Evolutionary conservation across 2,797 vertebrate genomes (phyloP).

Genomic region (Decapterus maruadsi): DNA sequence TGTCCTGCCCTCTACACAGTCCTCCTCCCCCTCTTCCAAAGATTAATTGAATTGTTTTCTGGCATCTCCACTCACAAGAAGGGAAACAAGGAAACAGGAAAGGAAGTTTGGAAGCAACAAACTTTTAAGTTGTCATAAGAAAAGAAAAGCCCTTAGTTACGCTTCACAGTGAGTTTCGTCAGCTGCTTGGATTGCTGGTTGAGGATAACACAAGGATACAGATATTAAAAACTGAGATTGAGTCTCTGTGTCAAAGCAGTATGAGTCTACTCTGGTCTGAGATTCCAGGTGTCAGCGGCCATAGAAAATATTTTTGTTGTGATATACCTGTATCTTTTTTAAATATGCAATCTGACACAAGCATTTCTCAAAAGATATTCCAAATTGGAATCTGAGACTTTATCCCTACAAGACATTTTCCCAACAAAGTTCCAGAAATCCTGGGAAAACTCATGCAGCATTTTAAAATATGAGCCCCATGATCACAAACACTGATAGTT

Average conservation of each 20-base stretch:
- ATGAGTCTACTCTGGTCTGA: background rate
- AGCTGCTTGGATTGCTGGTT: constrained; percentile 18
- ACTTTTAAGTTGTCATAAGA: constrained; percentile 22
- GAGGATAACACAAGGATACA: constrained; percentile 1
- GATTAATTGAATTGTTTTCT: constrained; percentile 78
- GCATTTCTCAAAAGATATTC: constrained; percentile 4
- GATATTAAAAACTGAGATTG: constrained; percentile 8
- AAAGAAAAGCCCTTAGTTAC: constrained; percentile 13
- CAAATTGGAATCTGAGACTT: background rate
- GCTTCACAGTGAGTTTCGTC: constrained; percentile 19
- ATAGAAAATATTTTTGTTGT: background rate
- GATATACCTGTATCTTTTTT: background rate
- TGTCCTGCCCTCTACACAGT: constrained; percentile 46
- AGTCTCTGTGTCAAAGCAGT: background rate
- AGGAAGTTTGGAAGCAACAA: constrained; percentile 30
- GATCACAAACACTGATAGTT: constrained; percentile 9
- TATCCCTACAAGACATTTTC: constrained; percentile 9
- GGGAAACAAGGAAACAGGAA: constrained; percentile 31
- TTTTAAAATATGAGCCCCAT: constrained; percentile 11
- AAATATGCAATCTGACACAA: background rate
- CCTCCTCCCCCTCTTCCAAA: constrained; percentile 53
- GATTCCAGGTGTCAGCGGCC: background rate
- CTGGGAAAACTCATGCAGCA: constrained; percentile 16
- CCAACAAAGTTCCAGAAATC: constrained; percentile 7
- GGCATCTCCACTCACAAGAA: constrained; percentile 57